Conservation (phyloP, 2,888 invertebrate genomes). For the Thecocarcelia acutangulata region DNA sequence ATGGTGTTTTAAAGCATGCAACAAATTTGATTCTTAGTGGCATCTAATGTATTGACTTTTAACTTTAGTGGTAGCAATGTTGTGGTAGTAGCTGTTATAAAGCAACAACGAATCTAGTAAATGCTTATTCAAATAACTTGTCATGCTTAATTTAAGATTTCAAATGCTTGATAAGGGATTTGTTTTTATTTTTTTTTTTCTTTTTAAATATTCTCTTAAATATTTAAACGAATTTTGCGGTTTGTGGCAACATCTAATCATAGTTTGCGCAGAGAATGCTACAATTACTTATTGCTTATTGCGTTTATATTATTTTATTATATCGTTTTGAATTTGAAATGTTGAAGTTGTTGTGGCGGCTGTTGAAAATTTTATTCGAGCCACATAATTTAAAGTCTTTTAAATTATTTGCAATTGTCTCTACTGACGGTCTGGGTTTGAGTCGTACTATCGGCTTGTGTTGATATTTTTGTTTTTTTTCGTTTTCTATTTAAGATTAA, state of each 20-base stretch:
- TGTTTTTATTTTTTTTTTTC: background rate
- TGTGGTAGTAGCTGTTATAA: slow-evolving; percentile 22
- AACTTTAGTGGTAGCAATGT: slow-evolving; percentile 18
- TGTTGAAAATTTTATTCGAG: slow-evolving; percentile 40
- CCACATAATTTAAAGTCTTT: slow-evolving; percentile 52
- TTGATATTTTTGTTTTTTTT: slow-evolving; percentile 14
- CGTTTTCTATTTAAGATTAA: slow-evolving; percentile 37
- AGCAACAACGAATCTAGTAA: slow-evolving; percentile 35
- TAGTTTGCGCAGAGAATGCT: slow-evolving; percentile 25
- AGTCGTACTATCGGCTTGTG: slow-evolving; percentile 20
- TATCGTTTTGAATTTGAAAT: slow-evolving; percentile 22
- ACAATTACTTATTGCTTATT: slow-evolving; percentile 55
- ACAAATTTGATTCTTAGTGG: slow-evolving; percentile 57
- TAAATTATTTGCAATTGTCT: slow-evolving; percentile 52
- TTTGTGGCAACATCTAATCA: slow-evolving; percentile 45
- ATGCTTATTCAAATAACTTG: slow-evolving; percentile 69
- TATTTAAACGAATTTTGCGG: slow-evolving; percentile 6
- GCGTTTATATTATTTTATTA: slow-evolving; percentile 43
- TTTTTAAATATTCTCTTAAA: background rate
- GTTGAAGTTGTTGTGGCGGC: slow-evolving; percentile 53
- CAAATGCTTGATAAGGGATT: slow-evolving; percentile 71
- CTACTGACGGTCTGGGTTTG: background rate
- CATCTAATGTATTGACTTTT: slow-evolving; percentile 47
- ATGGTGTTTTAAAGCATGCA: slow-evolving; percentile 27
- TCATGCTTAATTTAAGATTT: slow-evolving; percentile 69